Evolutionary conservation across 2,888 invertebrate species (phyloP).

Genomic region (Xylota sylvarum): DNA sequence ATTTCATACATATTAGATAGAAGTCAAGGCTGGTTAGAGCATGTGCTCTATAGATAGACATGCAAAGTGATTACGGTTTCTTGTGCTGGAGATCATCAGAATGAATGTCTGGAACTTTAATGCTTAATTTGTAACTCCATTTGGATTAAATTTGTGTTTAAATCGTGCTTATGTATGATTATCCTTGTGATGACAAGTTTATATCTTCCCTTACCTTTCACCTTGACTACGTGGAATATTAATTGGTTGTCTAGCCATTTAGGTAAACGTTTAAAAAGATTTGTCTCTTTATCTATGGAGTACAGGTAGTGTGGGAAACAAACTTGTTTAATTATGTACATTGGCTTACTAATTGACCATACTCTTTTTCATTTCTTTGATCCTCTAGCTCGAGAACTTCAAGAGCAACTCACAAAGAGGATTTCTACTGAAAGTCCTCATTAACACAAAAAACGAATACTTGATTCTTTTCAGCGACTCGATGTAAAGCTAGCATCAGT

Average conservation of each 20-base stretch:
- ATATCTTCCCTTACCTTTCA: slow-evolving; percentile 24
- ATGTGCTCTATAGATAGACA: slow-evolving; percentile 33
- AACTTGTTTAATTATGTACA: no score
- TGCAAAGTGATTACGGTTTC: slow-evolving; percentile 64
- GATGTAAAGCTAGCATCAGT: no score
- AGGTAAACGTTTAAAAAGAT: not conserved
- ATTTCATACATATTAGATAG: slow-evolving; percentile 37
- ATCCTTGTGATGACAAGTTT: slow-evolving; percentile 72
- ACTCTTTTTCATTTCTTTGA: no score
- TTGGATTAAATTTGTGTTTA: slow-evolving; percentile 64
- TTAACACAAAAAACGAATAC: no score
- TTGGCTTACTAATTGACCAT: no score
- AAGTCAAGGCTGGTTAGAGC: slow-evolving; percentile 58
- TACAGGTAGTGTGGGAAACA: not conserved
- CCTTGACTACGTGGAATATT: slow-evolving; percentile 19
- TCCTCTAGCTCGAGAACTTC: no score
- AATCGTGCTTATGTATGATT: slow-evolving; percentile 71
- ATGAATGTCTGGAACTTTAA: slow-evolving; percentile 68
- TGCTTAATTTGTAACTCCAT: slow-evolving; percentile 74
- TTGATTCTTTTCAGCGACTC: no score
- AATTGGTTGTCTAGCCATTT: slow-evolving; percentile 48
- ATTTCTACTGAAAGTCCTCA: no score
- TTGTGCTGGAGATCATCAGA: slow-evolving; percentile 25
- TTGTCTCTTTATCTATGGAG: not conserved
- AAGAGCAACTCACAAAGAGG: no score